phyloP scores from a whole-genome alignment of 1,140 invertebrate species.

The Dermatophagoides farinae region DNA sequence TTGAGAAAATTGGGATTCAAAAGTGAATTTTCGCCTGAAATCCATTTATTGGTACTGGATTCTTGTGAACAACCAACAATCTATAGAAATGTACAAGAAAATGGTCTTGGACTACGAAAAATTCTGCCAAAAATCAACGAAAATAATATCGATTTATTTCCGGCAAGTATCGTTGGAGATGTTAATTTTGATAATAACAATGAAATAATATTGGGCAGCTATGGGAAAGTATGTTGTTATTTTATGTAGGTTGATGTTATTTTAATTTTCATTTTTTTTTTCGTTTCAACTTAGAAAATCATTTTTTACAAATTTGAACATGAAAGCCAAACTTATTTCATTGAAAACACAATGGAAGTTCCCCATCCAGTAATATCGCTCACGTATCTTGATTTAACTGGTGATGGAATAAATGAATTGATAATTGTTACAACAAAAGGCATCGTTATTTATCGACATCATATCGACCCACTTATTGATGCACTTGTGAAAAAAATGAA shows the following conservation, averaged over 20 bases:
- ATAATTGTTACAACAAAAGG: conserved; percentile 43
- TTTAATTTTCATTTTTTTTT: background rate
- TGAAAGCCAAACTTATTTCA: conserved; percentile 7
- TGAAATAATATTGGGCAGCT: conserved; percentile 49
- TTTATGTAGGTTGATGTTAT: background rate
- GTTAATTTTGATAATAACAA: conserved; percentile 47
- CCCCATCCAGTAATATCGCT: conserved; percentile 40
- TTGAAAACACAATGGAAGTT: conserved; percentile 24
- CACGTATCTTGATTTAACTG: conserved; percentile 40
- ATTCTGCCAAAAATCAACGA: conserved; percentile 33
- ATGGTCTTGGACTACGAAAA: conserved; percentile 32
- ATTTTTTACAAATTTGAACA: conserved; percentile 33
- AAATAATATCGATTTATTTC: conserved; percentile 32
- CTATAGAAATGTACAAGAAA: conserved; percentile 37
- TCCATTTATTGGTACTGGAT: conserved; percentile 38
- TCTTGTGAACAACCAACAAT: conserved; percentile 35
- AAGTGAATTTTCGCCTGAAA: background rate
- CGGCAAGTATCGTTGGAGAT: conserved; percentile 39
- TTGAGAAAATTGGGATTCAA: too few species aligned
- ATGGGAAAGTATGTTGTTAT: conserved; percentile 31
- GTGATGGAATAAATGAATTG: conserved; percentile 44
- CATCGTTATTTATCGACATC: conserved; percentile 40
- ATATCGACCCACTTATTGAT: background rate
- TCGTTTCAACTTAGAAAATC: conserved; percentile 30
- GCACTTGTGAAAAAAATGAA: background rate